Evolutionary conservation across 2,113 vertebrate genomes (phyloP).

Genomic region (Salvelinus alpinus): DNA sequence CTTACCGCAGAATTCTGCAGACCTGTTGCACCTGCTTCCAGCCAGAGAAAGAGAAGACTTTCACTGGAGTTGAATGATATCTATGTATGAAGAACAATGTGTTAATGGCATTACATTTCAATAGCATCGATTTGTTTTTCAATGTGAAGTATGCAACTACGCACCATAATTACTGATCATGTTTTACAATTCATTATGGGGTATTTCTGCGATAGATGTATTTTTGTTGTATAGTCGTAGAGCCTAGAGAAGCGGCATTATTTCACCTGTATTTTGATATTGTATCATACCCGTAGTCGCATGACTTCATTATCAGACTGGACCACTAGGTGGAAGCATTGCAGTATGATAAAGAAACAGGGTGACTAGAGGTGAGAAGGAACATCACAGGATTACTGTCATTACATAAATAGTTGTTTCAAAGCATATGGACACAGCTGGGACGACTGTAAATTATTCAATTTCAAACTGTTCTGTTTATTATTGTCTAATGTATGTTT

Average conservation of each 20-base stretch:
- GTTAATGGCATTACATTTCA: not conserved
- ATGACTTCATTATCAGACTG: not conserved
- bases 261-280: too few species aligned
- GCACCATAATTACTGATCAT: not conserved
- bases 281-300: too few species aligned
- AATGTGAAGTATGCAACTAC: not conserved
- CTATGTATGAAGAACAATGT: not conserved
- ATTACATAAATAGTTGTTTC: not conserved
- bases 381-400: not conserved
- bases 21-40: not conserved
- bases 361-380: not conserved
- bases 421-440: not conserved
- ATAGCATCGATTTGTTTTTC: not conserved
- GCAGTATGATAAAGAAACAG: not conserved
- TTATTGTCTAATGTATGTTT: not conserved
- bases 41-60: not conserved
- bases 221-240: not conserved
- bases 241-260: too few species aligned
- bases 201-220: not conserved
- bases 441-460: not conserved
- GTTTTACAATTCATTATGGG: not conserved
- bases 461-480: not conserved
- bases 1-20: not conserved
- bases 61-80: not conserved
- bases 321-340: not conserved